A percentile compares a stretch with the other conserved stretches of the same genome.
phyloP scores from a whole-genome alignment of 2,888 invertebrate species.

The Drosophila mettleri region DNA sequence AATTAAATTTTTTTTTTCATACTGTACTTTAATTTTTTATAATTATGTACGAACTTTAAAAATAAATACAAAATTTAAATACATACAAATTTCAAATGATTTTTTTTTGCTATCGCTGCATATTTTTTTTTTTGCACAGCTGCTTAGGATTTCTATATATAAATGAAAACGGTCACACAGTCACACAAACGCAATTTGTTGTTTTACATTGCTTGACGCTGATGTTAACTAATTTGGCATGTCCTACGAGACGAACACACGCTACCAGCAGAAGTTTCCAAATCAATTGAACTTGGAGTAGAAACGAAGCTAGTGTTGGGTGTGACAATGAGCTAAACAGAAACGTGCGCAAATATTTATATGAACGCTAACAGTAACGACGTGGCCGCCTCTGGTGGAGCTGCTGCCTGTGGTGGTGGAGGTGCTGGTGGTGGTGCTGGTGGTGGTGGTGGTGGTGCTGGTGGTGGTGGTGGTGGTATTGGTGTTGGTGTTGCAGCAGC shows the following conservation, averaged over 20 bases:
- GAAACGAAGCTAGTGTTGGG: not conserved
- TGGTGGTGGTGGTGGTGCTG: slow-evolving; percentile 16
- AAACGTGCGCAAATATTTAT: slow-evolving; percentile 31
- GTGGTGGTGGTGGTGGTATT: slow-evolving; percentile 11
- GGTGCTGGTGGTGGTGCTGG: slow-evolving; percentile 17
- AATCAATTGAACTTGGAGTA: slow-evolving; percentile 14
- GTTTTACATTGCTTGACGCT: slow-evolving; percentile 41
- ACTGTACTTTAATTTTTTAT: no score
- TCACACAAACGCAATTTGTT: slow-evolving; percentile 56
- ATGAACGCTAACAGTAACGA: slow-evolving; percentile 64
- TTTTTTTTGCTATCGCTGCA: not conserved
- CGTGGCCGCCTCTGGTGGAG: slow-evolving; percentile 48
- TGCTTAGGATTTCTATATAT: not conserved
- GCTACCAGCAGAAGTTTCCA: slow-evolving; percentile 4
- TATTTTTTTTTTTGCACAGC: not conserved
- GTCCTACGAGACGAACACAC: slow-evolving; percentile 23
- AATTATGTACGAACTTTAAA: no score
- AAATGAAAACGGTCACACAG: slow-evolving; percentile 39
- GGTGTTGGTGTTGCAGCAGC: slow-evolving; percentile 3
- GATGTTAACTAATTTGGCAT: slow-evolving; percentile 30
- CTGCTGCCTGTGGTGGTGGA: slow-evolving; percentile 24
- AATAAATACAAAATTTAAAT: no score
- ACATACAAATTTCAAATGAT: no score
- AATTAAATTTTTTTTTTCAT: no score
- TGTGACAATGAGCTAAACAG: slow-evolving; percentile 7